A percentile compares a stretch with the other conserved stretches of the same genome.
phyloP scores from a whole-genome alignment of 2,797 vertebrate genomes.

The Halcyon leucocephala region DNA sequence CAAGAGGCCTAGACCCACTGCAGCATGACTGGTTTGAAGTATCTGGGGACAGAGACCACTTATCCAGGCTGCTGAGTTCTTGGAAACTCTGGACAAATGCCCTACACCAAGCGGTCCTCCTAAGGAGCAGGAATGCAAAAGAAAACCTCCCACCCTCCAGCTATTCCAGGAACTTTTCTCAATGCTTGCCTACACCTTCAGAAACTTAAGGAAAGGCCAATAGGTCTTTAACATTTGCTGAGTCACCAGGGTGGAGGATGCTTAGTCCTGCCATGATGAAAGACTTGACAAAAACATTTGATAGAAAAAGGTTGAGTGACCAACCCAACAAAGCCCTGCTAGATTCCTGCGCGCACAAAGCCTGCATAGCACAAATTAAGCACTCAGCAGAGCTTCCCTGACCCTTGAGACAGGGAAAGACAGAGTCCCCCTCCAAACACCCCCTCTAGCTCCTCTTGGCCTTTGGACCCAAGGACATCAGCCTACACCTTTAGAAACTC shows the following conservation, averaged over 20 bases:
- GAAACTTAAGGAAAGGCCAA: not conserved
- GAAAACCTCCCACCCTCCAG: not conserved
- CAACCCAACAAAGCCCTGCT: not conserved
- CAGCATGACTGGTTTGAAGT: accelerated
- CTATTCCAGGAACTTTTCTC: not conserved
- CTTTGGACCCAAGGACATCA: not conserved
- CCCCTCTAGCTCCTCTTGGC: not conserved
- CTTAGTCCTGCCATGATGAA: not conserved
- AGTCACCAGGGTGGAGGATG: not conserved
- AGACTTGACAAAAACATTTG: not conserved
- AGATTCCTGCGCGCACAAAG: not conserved
- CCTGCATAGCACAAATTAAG: not conserved
- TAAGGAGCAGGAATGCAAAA: not conserved
- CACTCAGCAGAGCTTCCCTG: not conserved
- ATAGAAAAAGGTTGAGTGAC: not conserved
- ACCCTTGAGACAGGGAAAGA: not conserved
- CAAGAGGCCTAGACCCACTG: no score
- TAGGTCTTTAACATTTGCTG: not conserved
- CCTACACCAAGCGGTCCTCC: not conserved
- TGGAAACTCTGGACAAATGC: not conserved
- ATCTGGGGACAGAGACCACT: not conserved
- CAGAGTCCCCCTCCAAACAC: not conserved
- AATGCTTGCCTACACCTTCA: not conserved
- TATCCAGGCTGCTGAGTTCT: not conserved
- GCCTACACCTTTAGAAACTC: not conserved